A percentile compares a stretch with the other conserved stretches of the same genome.
Evolutionary conservation across 1,140 invertebrate species (phyloP).

Genomic region (Sogatella furcifera): DNA sequence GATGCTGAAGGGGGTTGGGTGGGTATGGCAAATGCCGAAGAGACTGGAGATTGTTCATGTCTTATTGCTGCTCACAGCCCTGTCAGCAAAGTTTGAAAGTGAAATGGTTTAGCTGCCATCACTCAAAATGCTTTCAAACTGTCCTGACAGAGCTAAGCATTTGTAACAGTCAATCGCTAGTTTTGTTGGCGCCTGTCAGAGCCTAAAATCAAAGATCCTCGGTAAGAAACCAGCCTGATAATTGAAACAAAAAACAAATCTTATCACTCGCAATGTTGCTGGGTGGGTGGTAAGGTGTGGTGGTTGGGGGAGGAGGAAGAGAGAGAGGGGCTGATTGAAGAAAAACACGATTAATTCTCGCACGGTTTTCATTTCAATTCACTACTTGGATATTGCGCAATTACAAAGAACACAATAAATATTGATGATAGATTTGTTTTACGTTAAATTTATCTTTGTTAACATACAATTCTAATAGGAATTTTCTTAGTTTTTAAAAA

Average conservation of each 20-base stretch:
- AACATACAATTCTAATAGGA: constrained; percentile 24
- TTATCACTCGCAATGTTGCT: constrained; percentile 22
- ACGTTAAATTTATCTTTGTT: no score
- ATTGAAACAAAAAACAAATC: no score
- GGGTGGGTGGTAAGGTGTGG: neutral
- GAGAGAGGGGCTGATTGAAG: constrained; percentile 10
- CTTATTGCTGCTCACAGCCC: no score
- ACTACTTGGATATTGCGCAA: constrained; percentile 14
- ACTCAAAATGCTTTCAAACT: no score
- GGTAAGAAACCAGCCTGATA: no score
- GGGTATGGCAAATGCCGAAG: no score
- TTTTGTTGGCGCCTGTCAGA: no score
- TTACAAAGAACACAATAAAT: neutral
- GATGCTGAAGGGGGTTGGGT: neutral
- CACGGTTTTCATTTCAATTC: constrained; percentile 19
- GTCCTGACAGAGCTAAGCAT: no score
- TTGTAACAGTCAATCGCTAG: no score
- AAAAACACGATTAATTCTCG: constrained; percentile 17
- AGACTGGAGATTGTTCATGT: no score
- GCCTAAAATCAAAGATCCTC: neutral
- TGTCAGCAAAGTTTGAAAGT: no score
- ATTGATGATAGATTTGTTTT: neutral
- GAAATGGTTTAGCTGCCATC: no score
- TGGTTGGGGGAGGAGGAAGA: constrained; percentile 1
- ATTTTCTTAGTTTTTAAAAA: constrained; percentile 37